Base-by-base conservation (phyloP, 2,113 vertebrate species). In the Dicentrarchus labrax region DNA sequence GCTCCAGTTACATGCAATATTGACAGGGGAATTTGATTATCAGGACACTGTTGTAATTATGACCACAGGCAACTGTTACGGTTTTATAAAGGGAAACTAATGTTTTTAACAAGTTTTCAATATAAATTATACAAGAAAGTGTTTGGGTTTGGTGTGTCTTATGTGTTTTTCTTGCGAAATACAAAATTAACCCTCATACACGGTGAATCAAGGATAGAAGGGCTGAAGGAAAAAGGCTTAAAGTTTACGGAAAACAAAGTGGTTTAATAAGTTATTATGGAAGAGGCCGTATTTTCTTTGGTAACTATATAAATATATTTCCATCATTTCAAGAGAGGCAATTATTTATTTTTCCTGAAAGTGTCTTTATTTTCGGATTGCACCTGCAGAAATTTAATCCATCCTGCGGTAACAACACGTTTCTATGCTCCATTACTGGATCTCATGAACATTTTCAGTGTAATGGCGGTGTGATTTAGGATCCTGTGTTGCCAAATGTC, bases 51-150 rank as follows among this genome's bases (percentile, higher is more conserved):
- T 91, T 92, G 83, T 89, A 89, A 90, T 86, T 92, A 82, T 89
- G 85, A 89, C 84, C 80, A 92, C 84, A 89, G 79, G 80, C 88
- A 91, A 86, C 77, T 82, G 81, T 87, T 86, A 78, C 67, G 56
- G 78, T 93, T 91, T 92, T 94, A 91, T 94, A 91, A 94, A 94
- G 85, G 89, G 86, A 94, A 89, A 91, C 84, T 87, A 88, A 92
- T 91, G 91, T 95, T 94, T 93, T 92, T 86, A 92, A 93, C 87
- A 87, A 90, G 88, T 94, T 94, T 92, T 84, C 91, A 88, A 90
- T 91, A 95, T 96, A 96, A 95, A 95, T 95, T 96, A 95, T 95
- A 87, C 70, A 90, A 87, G 54, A 89, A 88, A 82, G 73, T 64
- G 13, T 2, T 67, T 38, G 38, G 22, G 54, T 79, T 86, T 74